These are phyloP conservation scores for Artibeus lituratus DNA, from an alignment of 2,797 vertebrate genomes.

Conservation along the genomic window DNA sequence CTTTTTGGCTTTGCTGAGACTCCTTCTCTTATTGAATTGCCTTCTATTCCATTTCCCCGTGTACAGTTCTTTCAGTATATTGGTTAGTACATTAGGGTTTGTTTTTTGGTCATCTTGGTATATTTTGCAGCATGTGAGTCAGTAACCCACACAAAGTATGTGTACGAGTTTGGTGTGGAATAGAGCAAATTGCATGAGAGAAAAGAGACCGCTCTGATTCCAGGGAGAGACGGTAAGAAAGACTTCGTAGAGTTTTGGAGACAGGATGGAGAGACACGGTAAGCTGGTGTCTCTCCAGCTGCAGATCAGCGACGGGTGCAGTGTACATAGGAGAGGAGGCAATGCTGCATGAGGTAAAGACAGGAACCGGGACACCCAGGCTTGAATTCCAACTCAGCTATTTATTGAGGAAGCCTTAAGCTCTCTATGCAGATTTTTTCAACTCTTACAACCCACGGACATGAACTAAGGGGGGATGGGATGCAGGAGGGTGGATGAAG, in stretches of 20 bases:
- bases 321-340: neutral
- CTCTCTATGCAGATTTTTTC: neutral
- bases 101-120: neutral
- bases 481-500: too few relatives aligned
- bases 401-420: neutral
- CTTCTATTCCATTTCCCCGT: neutral
- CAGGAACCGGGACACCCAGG: neutral
- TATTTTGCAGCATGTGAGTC: neutral
- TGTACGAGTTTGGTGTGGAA: neutral
- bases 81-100: neutral
- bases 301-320: too few relatives aligned
- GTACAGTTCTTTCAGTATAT: neutral
- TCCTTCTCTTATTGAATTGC: neutral
- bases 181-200: neutral
- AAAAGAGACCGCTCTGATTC: neutral
- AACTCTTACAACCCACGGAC: neutral
- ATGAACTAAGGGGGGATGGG: too few relatives aligned
- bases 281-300: neutral
- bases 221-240: neutral
- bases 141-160: too few relatives aligned
- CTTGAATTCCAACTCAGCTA: neutral
- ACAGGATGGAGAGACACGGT: too few relatives aligned
- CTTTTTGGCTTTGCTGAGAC: neutral
- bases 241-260: neutral
- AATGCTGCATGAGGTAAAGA: accelerated